Evolutionary conservation across 2,113 vertebrate species (phyloP).

Genomic region (Rynchops niger): DNA sequence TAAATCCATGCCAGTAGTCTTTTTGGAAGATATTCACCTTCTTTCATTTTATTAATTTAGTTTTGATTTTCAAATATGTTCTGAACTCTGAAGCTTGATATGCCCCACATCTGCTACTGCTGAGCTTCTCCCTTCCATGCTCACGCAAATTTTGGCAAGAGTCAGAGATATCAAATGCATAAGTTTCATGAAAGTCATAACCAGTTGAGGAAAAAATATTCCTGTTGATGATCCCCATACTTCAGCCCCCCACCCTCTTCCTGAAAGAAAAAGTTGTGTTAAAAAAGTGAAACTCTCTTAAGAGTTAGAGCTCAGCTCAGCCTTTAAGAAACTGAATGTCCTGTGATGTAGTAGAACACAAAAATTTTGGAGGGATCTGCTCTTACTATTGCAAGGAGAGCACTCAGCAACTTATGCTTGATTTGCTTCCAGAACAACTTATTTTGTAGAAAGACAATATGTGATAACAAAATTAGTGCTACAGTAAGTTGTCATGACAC

Average conservation of each 20-base stretch:
- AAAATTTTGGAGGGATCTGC: not conserved
- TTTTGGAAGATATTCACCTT: not conserved
- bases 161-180: accelerated
- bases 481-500: not conserved
- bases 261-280: not conserved
- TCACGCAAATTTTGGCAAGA: not conserved
- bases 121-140: not conserved
- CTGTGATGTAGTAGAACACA: not conserved
- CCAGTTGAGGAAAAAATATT: not conserved
- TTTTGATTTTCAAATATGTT: not conserved
- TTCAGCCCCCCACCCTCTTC: not conserved
- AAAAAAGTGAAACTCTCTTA: not conserved
- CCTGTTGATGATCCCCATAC: not conserved
- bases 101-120: not conserved
- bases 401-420: not conserved
- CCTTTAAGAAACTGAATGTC: not conserved
- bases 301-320: not conserved
- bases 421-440: not conserved
- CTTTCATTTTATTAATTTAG: not conserved
- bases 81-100: not conserved
- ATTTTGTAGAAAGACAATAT: not conserved
- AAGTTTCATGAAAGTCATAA: not conserved
- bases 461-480: not conserved
- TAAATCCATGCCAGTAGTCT: not conserved
- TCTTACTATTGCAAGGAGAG: not conserved